phyloP scores from a whole-genome alignment of 2,888 invertebrate species.

The Penaeus monodon region DNA sequence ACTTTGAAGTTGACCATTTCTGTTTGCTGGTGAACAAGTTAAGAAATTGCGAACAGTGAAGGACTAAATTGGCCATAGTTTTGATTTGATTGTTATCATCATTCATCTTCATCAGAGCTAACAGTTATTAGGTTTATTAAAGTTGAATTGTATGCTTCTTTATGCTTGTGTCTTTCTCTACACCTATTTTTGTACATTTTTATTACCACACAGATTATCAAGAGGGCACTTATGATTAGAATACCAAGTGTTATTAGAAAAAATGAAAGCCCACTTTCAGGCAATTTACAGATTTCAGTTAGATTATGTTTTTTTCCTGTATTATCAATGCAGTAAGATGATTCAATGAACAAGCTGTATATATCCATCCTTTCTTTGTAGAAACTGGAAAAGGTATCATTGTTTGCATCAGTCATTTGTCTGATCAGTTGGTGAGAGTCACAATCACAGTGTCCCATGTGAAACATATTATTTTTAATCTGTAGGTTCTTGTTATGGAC shows the following conservation, averaged over 20 bases:
- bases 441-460: slow-evolving; percentile 24
- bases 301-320: not conserved
- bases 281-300: not conserved
- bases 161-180: too few species aligned
- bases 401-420: slow-evolving; percentile 18
- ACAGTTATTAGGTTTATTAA: too few species aligned
- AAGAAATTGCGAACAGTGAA: too few species aligned
- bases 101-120: too few species aligned
- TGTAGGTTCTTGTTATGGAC: slow-evolving; percentile 14
- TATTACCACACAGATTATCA: too few species aligned
- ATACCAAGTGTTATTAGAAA: not conserved
- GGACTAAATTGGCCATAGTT: too few species aligned
- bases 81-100: too few species aligned
- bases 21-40: too few species aligned
- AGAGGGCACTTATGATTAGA: too few species aligned
- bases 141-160: too few species aligned
- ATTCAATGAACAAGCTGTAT: not conserved
- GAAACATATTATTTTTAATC: slow-evolving; percentile 26
- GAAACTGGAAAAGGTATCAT: not conserved
- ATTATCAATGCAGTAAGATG: slow-evolving; percentile 25
- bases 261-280: not conserved
- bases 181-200: too few species aligned
- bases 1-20: too few species aligned
- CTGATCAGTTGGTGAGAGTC: not conserved
- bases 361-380: not conserved